Conservation (phyloP, 2,797 vertebrate genomes). For the Lutjanus campechanus region DNA sequence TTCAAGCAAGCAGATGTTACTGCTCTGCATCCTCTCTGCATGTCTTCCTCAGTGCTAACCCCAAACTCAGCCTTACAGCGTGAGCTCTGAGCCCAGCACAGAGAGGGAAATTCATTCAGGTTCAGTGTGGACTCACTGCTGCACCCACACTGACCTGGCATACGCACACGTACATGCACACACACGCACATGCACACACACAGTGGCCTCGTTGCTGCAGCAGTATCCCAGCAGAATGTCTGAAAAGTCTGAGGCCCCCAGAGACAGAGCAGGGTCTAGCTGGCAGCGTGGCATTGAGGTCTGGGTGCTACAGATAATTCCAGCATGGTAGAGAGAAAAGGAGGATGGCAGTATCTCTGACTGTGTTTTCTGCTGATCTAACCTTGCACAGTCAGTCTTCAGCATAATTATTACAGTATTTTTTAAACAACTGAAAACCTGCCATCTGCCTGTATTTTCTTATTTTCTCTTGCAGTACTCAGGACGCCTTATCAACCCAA, state of each 20-base stretch:
- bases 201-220: slow-evolving; percentile 57
- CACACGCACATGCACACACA: slow-evolving; percentile 28
- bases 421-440: not conserved
- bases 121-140: slow-evolving; percentile 39
- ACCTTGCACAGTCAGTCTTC: not conserved
- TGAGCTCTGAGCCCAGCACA: slow-evolving; percentile 29
- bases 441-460: no score
- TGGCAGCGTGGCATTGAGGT: slow-evolving; percentile 52
- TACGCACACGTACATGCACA: slow-evolving; percentile 18
- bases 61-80: slow-evolving; percentile 25
- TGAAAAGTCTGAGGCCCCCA: slow-evolving; percentile 64
- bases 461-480: no score
- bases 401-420: not conserved
- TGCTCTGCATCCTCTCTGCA: slow-evolving; percentile 44
- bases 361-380: slow-evolving; percentile 10
- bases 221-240: slow-evolving; percentile 68
- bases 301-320: slow-evolving; percentile 71
- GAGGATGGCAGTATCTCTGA: slow-evolving; percentile 11
- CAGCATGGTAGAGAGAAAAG: slow-evolving; percentile 15
- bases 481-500: no score
- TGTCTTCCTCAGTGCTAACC: slow-evolving; percentile 15
- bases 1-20: slow-evolving; percentile 53
- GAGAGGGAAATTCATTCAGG: slow-evolving; percentile 57
- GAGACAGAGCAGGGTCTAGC: slow-evolving; percentile 57
- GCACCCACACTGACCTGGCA: slow-evolving; percentile 30